Conservation (phyloP, 2,797 vertebrate species). For the Tachyglossus aculeatus region DNA sequence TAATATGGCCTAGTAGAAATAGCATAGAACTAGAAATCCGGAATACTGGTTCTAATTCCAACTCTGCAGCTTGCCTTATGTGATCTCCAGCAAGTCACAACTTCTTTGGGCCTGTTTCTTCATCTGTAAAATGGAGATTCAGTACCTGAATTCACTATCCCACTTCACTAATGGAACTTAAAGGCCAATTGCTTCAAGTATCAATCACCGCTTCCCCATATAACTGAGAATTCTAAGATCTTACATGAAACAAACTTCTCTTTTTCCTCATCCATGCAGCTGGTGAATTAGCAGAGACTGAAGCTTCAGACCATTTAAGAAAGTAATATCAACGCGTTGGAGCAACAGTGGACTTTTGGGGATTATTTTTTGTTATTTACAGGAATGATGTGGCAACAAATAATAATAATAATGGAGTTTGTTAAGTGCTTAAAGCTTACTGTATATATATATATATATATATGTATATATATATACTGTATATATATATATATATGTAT, state of each 20-base stretch:
- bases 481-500: too few relatives aligned
- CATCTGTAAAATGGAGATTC: too few relatives aligned
- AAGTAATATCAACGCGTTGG: constrained; percentile 1
- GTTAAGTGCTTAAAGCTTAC: too few relatives aligned
- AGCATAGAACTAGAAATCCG: too few relatives aligned
- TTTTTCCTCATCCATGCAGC: not conserved
- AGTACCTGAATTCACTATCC: not conserved
- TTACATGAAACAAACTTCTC: not conserved
- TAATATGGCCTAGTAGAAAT: too few relatives aligned
- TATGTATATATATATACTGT: too few relatives aligned
- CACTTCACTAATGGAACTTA: not conserved
- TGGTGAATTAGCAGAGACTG: constrained; percentile 3
- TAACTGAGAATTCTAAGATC: not conserved
- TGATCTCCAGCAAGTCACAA: too few relatives aligned
- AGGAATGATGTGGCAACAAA: constrained; percentile 18
- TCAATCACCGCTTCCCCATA: not conserved
- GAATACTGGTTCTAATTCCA: too few relatives aligned
- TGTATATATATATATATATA: too few relatives aligned
- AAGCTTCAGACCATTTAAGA: constrained; percentile 6
- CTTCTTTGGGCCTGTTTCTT: too few relatives aligned
- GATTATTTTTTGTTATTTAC: constrained; percentile 21
- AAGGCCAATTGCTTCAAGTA: not conserved
- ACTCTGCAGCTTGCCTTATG: too few relatives aligned
- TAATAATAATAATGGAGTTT: too few relatives aligned
- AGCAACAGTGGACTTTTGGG: constrained; percentile 20